Evolutionary conservation across 35 echinoderm and acorn worm species (phyloP), one percentile per base, ranked within the genome.

Genomic region (Acanthaster planci): DNA sequence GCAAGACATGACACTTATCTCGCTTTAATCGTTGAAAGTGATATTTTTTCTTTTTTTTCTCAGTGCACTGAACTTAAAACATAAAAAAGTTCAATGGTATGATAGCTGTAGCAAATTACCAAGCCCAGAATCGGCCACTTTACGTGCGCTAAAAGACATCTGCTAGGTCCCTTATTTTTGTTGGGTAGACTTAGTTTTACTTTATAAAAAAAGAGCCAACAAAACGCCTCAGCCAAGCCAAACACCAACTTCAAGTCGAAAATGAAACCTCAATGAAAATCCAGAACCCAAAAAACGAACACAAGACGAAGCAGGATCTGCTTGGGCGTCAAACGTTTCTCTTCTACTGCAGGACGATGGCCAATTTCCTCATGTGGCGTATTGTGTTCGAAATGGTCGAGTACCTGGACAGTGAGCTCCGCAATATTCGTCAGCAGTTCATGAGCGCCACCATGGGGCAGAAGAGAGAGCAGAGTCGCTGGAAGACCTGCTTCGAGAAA

Each of bases 281-380:
- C 14, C 14, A 58, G 14, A 58, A 58, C 14, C 14, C 14, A 15
- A 14, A 14, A 15, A 58, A 22, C 55, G 14, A 58, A 22, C 14
- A 15, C 22, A 58, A 15, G 55, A 58, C 14, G 22, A 58, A 22
- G 14, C 75, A 21, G 16, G 42, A 4, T 7, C 32, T 68, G 60
- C 8, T 3, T 68, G 60, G n/a, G 4, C 60, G 4, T 12, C 42
- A 4, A 4, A 2, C 31, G 5, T 34, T 79, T 27, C 18, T 64
- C 40, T 37, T 67, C 18, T 2, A 12, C 15, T 38, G 17, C 34
- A 89, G 87, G 40, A 64, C 80, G 26, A n/a, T 89, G 27, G 87
- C 87, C 15, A 89, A 89, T 42, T 89, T 52, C 50, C 44, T 89
- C 22, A 89, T 89, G 87, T 76, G 80, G 60, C 37, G 87, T 22